These are phyloP conservation scores for Drosophila bunnanda DNA, from an alignment of 2,888 invertebrate genomes.

Conservation along the genomic window DNA sequence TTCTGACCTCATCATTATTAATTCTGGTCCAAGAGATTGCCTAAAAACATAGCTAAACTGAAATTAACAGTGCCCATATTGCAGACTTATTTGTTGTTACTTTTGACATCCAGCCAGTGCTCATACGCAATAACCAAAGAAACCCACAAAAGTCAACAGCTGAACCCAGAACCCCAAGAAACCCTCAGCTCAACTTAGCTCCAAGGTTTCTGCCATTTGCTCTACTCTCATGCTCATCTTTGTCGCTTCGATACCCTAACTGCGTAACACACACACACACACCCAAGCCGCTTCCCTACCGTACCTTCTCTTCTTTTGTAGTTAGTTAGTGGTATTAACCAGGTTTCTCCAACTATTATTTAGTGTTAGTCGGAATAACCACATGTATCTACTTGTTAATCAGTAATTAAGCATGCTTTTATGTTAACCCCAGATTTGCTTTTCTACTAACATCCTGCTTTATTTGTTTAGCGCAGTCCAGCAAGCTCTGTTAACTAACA, in stretches of 20 bases:
- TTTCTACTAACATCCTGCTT: slow-evolving; percentile 27
- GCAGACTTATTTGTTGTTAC: slow-evolving; percentile 45
- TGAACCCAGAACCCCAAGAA: slow-evolving; percentile 29
- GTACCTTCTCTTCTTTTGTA: slow-evolving; percentile 24
- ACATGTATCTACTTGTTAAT: neutral
- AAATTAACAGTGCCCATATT: slow-evolving; percentile 60
- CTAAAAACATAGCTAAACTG: slow-evolving; percentile 48
- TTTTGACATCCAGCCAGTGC: slow-evolving; percentile 56
- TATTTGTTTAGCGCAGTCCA: neutral
- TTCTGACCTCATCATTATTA: slow-evolving; percentile 43
- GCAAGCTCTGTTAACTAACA: slow-evolving; percentile 23
- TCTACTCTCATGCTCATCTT: slow-evolving; percentile 62
- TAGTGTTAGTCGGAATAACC: slow-evolving; percentile 16
- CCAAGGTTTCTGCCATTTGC: slow-evolving; percentile 29
- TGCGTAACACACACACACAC: slow-evolving; percentile 53
- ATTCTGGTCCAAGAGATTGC: slow-evolving; percentile 64
- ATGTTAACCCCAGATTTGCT: slow-evolving; percentile 10
- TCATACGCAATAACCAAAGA: slow-evolving; percentile 65
- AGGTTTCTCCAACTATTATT: slow-evolving; percentile 24
- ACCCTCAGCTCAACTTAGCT: slow-evolving; percentile 25
- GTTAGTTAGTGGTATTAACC: slow-evolving; percentile 41
- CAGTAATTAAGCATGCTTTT: slow-evolving; percentile 14
- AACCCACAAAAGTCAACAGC: slow-evolving; percentile 63
- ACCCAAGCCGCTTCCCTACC: slow-evolving; percentile 30
- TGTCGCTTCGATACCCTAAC: slow-evolving; percentile 65